Evolutionary conservation across 2,888 invertebrate species (phyloP), one percentile per base, ranked within the genome.

Genomic region (Tuberolachnus salignus): DNA sequence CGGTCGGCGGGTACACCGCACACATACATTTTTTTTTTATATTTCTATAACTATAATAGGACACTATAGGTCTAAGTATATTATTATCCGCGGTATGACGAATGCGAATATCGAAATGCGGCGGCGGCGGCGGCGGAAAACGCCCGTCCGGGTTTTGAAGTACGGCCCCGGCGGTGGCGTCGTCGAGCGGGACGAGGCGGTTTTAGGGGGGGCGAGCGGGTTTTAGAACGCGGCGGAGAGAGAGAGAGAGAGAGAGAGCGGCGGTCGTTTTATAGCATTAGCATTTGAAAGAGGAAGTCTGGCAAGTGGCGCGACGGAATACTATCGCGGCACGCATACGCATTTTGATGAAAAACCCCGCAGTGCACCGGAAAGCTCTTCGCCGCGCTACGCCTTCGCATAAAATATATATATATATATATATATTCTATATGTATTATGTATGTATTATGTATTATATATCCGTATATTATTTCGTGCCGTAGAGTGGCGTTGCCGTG

Each of bases 221-320:
- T 21, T 19, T 9, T n/a, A n/a, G 53, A 14, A 3, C 3, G 16
- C 3, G 49, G 13, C 2, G 4, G 19, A 9, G 46, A n/a, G n/a
- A 21, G 57, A 23, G 21, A 21, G 23, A 55, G 64, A 66, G 46
- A 46, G 23, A 55, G n/a, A 42, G 42, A 13, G 42, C 53, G 13
- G 34, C 3, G 44, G 63, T 53, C 53, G 64, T 74, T 74, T 74
- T 64, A 64, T 64, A 74, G 53, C 55, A 66, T 75, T 75, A 75
- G 66, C 66, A 66, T 75, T 66, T 75, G 64, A 75, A 75, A 67
- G 75, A 75, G 75, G 66, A 66, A 75, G 66, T 75, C 66, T 66
- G 75, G 26, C 46, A 26, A 57, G 75, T 74, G 55, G 64, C 64
- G 73, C 53, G 42, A 23, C 1, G 71, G 46, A 4, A 10, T 19